A percentile compares a stretch with the other conserved stretches of the same genome.
Conservation (phyloP, 2,113 vertebrate genomes). For the Empidonax traillii region DNA sequence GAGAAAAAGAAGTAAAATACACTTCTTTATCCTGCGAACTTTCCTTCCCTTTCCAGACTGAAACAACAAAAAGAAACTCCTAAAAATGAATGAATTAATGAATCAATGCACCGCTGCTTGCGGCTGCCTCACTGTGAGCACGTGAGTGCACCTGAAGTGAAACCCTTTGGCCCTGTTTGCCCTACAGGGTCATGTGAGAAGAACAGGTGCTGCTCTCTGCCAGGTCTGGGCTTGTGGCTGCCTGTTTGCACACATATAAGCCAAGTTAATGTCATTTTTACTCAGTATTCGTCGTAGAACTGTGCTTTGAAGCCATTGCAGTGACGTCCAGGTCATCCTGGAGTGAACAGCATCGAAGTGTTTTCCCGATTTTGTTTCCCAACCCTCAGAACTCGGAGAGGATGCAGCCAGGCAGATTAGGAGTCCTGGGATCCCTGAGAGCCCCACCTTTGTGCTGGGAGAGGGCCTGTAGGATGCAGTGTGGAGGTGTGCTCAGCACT, state of each 20-base stretch:
- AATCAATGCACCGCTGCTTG: not conserved
- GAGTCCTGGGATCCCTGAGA: not conserved
- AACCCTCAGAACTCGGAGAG: not conserved
- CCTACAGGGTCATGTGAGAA: not conserved
- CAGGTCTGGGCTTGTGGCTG: not conserved
- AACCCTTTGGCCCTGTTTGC: not conserved
- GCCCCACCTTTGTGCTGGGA: not conserved
- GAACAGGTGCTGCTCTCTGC: not conserved
- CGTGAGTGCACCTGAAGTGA: not conserved
- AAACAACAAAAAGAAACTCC: not conserved
- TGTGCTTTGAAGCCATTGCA: not conserved
- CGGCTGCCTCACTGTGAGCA: not conserved
- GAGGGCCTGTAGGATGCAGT: not conserved
- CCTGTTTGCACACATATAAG: not conserved
- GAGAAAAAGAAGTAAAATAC: not conserved
- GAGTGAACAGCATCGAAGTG: not conserved
- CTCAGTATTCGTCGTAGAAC: not conserved
- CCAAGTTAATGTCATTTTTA: not conserved
- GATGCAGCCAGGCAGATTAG: not conserved
- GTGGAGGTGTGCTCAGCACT: not conserved
- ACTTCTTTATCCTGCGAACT: not conserved
- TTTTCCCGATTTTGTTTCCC: not conserved
- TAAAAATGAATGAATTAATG: not conserved
- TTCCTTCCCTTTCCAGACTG: not conserved
- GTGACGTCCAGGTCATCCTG: not conserved